Evolutionary conservation across 2,113 vertebrate genomes (phyloP).

Genomic region (Coryphaenoides rupestris): DNA sequence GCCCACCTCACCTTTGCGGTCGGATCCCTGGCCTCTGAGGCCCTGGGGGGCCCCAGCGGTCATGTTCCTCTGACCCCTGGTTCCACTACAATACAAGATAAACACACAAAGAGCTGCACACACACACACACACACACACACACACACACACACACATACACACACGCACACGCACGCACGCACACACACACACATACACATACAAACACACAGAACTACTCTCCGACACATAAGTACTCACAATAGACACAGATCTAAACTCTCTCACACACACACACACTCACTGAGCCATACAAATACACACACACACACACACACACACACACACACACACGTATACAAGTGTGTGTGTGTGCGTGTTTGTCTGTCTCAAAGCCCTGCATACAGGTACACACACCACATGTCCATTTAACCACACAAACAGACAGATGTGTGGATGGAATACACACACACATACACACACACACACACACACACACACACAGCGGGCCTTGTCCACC

Average conservation of each 20-base stretch:
- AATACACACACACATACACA: constrained; percentile 6
- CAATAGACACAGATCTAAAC: not conserved
- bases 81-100: constrained; percentile 34
- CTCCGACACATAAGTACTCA: not conserved
- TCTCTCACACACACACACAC: too few species aligned
- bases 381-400: constrained; percentile 58
- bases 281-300: not conserved
- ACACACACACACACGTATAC: not conserved
- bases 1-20: not conserved
- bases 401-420: not conserved
- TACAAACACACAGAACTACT: not conserved
- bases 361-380: not conserved
- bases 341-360: not conserved
- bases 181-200: not conserved
- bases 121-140: constrained; percentile 10
- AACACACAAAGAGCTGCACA: not conserved
- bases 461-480: constrained; percentile 8
- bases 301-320: not conserved
- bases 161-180: constrained; percentile 1
- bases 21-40: not conserved
- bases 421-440: not conserved
- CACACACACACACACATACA: constrained; percentile 1
- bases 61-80: constrained; percentile 64
- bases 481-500: not conserved
- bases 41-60: constrained; percentile 69